These are phyloP conservation scores for Eupithecia subfuscata DNA, from an alignment of 2,888 invertebrate genomes.

Conservation along the genomic window DNA sequence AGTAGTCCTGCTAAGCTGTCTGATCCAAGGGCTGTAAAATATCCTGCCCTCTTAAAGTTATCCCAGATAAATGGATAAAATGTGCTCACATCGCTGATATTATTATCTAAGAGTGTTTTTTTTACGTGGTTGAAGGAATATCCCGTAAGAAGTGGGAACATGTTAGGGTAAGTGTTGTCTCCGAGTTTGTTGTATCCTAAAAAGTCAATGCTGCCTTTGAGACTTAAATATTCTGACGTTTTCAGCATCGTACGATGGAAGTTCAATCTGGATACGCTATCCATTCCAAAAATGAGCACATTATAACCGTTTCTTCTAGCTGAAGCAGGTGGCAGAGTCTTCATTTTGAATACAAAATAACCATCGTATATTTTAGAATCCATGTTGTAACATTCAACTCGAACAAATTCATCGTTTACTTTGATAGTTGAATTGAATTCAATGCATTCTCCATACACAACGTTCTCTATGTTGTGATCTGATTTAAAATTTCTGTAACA, in stretches of 20 bases:
- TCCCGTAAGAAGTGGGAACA: slow-evolving; percentile 92
- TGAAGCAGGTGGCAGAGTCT: slow-evolving; percentile 18
- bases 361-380: slow-evolving; percentile 85
- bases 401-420: slow-evolving; percentile 86
- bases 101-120: slow-evolving; percentile 73
- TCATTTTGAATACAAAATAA: slow-evolving; percentile 85
- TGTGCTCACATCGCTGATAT: slow-evolving; percentile 85
- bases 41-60: slow-evolving; percentile 88
- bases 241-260: slow-evolving; percentile 93
- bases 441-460: slow-evolving; percentile 49
- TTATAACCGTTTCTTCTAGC: slow-evolving; percentile 79
- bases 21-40: slow-evolving; percentile 91
- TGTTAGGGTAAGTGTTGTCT: slow-evolving; percentile 96
- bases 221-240: slow-evolving; percentile 85
- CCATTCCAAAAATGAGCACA: slow-evolving; percentile 92
- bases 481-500: slow-evolving; percentile 50
- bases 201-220: slow-evolving; percentile 89
- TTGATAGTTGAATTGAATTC: slow-evolving; percentile 56
- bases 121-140: slow-evolving; percentile 86
- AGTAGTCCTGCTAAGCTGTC: slow-evolving; percentile 87
- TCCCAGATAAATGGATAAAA: slow-evolving; percentile 93
- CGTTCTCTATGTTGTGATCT: slow-evolving; percentile 33
- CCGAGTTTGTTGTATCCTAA: slow-evolving; percentile 96
- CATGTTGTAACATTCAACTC: slow-evolving; percentile 85
- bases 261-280: slow-evolving; percentile 93